These are phyloP conservation scores for Cygnus atratus DNA, from an alignment of 2,113 vertebrate species.

Conservation along the genomic window DNA sequence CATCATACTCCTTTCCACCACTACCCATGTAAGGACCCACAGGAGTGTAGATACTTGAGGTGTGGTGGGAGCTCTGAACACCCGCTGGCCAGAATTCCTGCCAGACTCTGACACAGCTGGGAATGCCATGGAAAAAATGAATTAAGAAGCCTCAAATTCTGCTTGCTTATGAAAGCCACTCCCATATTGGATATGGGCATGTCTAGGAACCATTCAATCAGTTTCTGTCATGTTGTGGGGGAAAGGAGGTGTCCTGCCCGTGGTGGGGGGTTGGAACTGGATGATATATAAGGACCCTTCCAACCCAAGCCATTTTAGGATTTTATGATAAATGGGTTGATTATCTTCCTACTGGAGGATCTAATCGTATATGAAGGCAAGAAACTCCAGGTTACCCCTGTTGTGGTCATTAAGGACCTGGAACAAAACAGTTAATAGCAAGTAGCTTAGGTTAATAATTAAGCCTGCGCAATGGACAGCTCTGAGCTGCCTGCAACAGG, in stretches of 20 bases:
- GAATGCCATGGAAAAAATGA: neutral
- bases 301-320: too few relatives aligned
- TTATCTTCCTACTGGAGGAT: neutral
- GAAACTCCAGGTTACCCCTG: neutral
- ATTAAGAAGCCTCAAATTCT: neutral
- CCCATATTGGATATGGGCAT: neutral
- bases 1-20: neutral
- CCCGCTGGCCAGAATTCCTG: neutral
- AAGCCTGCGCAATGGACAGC: slow-evolving; percentile 29
- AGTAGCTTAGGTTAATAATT: slow-evolving; percentile 77
- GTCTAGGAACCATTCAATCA: neutral
- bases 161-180: neutral
- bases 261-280: too few relatives aligned
- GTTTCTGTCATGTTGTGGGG: neutral
- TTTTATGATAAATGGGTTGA: neutral
- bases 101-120: neutral
- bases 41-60: neutral
- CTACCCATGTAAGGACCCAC: neutral
- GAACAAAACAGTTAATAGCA: slow-evolving; percentile 57
- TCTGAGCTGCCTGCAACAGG: neutral
- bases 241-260: neutral
- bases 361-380: neutral
- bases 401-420: neutral
- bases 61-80: neutral
- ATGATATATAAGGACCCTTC: too few relatives aligned